These are phyloP conservation scores for Hippocampus comes DNA, from an alignment of 2,113 vertebrate species.

Conservation along the genomic window DNA sequence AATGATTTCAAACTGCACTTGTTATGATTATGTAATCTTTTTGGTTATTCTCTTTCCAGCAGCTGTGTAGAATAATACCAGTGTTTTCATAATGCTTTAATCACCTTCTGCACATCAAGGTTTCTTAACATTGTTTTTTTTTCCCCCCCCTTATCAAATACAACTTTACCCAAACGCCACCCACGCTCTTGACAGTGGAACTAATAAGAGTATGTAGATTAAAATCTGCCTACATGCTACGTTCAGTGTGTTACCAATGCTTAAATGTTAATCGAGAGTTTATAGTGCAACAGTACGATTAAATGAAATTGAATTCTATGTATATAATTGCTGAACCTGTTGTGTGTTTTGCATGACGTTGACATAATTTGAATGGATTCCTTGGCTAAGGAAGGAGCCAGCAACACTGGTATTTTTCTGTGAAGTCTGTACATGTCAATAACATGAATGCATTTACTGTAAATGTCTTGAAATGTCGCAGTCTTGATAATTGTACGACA, in stretches of 20 bases:
- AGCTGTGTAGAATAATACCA: slow-evolving; percentile 41
- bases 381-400: slow-evolving; percentile 25
- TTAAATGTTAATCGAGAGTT: neutral
- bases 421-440: slow-evolving; percentile 64
- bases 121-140: neutral
- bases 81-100: slow-evolving; percentile 23
- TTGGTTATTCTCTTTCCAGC: slow-evolving; percentile 57
- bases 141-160: neutral
- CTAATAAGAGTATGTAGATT: neutral
- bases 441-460: slow-evolving; percentile 20
- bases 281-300: neutral
- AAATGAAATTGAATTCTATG: neutral
- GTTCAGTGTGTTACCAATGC: neutral
- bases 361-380: neutral
- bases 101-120: neutral
- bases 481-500: slow-evolving; percentile 56
- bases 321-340: slow-evolving; percentile 1
- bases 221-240: neutral
- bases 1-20: slow-evolving; percentile 6
- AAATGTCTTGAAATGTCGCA: slow-evolving; percentile 45
- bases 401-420: slow-evolving; percentile 51
- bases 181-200: neutral
- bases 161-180: neutral
- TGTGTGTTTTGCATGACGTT: neutral
- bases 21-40: slow-evolving; percentile 63